phyloP scores from a whole-genome alignment of 30 jellyfish, hydroid and myxozoan species.

The Hydractinia symbiolongicarpus region DNA sequence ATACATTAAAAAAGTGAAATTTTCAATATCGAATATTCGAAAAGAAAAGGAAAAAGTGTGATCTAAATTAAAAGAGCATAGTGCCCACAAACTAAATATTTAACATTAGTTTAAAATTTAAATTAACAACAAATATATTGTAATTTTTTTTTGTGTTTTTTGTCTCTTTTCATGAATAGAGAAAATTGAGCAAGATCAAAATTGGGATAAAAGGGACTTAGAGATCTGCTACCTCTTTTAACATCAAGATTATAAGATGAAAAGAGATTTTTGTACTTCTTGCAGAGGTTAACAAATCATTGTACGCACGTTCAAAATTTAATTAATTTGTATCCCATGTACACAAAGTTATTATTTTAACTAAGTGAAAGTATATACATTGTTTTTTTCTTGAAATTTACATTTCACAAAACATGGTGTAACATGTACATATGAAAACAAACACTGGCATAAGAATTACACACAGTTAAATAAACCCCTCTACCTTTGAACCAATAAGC shows the following conservation, averaged over 20 bases:
- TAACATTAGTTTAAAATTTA: no score
- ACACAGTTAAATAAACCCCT: neutral
- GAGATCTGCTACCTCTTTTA: no score
- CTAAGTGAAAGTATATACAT: neutral
- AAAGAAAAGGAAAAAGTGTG: neutral
- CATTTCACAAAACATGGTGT: neutral
- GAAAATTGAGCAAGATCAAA: no score
- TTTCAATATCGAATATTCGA: neutral
- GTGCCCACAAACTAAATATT: no score
- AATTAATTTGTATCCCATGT: neutral
- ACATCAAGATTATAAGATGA: no score
- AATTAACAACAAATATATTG: no score
- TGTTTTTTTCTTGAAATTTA: neutral
- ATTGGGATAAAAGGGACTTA: no score
- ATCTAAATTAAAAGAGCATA: no score
- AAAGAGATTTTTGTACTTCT: no score
- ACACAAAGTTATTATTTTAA: neutral
- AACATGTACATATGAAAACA: slow-evolving; percentile 1
- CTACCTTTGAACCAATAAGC: slow-evolving; percentile 89
- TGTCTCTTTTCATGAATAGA: no score
- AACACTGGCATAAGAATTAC: neutral
- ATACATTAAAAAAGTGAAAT: neutral
- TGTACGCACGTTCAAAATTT: neutral
- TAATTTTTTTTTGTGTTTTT: no score
- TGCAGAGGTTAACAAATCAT: no score